These are phyloP conservation scores for Psittacula echo DNA, from an alignment of 2,797 vertebrate genomes.

Conservation along the genomic window DNA sequence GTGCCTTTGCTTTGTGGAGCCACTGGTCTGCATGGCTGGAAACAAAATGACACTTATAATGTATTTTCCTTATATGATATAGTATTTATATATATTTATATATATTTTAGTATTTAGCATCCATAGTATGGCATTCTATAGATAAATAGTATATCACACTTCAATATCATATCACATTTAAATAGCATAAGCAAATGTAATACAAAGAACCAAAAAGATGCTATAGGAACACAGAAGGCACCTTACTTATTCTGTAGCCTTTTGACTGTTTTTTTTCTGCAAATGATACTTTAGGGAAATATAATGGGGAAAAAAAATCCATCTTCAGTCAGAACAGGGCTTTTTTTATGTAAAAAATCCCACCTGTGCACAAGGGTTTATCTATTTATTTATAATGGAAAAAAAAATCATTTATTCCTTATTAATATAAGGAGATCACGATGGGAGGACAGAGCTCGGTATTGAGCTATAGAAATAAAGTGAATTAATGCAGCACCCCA, in stretches of 20 bases:
- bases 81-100: neutral
- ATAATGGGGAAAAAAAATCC: neutral
- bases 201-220: fast-evolving
- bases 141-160: neutral
- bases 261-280: neutral
- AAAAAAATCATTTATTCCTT: neutral
- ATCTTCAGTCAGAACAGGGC: neutral
- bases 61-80: neutral
- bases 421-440: neutral
- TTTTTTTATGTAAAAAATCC: neutral
- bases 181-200: neutral
- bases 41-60: fast-evolving
- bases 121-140: no score
- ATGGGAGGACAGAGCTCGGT: neutral
- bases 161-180: neutral
- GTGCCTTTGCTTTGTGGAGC: neutral
- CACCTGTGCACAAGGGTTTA: fast-evolving
- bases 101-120: neutral
- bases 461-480: neutral
- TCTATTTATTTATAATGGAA: neutral
- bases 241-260: neutral
- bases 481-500: neutral
- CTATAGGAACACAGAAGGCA: neutral
- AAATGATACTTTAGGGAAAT: neutral
- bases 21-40: neutral